Evolutionary conservation across 2,888 invertebrate species (phyloP).

Genomic region (Pheosia gnoma): DNA sequence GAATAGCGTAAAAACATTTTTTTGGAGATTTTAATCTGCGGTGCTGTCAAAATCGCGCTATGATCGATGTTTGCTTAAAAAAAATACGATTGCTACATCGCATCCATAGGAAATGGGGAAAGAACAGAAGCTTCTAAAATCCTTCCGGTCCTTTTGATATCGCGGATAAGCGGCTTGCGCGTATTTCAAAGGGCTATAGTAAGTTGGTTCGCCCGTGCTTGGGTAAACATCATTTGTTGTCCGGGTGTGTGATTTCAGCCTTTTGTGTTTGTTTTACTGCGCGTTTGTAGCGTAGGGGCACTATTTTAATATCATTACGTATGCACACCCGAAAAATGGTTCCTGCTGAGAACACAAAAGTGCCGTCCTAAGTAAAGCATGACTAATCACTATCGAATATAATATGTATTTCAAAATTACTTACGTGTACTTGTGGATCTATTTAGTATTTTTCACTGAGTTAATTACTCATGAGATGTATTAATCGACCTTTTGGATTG

Average conservation of each 20-base stretch:
- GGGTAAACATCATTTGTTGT: constrained; percentile 71
- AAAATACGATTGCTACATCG: constrained; percentile 49
- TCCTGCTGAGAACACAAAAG: constrained; percentile 14
- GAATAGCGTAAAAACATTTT: constrained; percentile 30
- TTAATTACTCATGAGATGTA: too few relatives aligned
- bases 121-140: constrained; percentile 54
- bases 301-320: constrained; percentile 61
- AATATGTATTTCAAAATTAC: too few relatives aligned
- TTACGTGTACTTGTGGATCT: too few relatives aligned
- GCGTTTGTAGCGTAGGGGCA: constrained; percentile 43
- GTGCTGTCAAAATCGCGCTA: constrained; percentile 24
- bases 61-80: constrained; percentile 55
- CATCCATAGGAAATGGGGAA: constrained; percentile 41
- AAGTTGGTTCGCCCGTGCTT: constrained; percentile 61
- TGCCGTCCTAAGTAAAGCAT: too few relatives aligned
- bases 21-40: constrained; percentile 30
- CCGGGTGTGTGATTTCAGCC: constrained; percentile 62
- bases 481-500: too few relatives aligned
- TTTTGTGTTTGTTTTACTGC: constrained; percentile 58
- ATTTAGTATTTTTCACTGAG: too few relatives aligned
- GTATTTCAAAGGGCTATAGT: constrained; percentile 66
- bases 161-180: constrained; percentile 59
- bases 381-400: too few relatives aligned
- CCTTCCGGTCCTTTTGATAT: constrained; percentile 76
- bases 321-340: constrained; percentile 59